phyloP scores from a whole-genome alignment of 2,113 vertebrate species.

The Pandion haliaetus region DNA sequence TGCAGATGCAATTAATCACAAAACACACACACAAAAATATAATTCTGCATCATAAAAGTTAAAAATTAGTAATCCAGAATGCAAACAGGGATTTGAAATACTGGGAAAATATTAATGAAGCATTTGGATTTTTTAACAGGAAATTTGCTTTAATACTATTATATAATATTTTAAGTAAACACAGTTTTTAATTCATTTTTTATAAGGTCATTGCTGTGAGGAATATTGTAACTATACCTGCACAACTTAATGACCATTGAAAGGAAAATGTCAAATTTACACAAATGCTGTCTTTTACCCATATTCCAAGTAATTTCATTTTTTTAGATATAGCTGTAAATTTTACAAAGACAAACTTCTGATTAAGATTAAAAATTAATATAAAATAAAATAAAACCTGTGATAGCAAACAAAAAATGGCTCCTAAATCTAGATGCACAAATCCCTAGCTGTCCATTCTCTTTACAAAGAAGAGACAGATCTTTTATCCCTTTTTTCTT shows the following conservation, averaged over 20 bases:
- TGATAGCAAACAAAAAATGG: not conserved
- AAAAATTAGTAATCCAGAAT: not conserved
- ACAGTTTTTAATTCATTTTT: not conserved
- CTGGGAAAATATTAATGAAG: not conserved
- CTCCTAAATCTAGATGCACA: not conserved
- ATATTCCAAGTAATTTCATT: not conserved
- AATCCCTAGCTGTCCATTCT: not conserved
- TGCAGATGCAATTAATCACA: not conserved
- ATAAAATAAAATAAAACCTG: not conserved
- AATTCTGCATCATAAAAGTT: not conserved
- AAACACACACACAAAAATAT: not conserved
- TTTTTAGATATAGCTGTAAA: not conserved
- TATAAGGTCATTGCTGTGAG: not conserved
- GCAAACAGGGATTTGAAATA: not conserved
- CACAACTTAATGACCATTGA: not conserved
- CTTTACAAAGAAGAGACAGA: not conserved
- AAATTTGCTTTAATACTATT: not conserved
- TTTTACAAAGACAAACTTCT: not conserved
- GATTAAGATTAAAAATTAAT: not conserved
- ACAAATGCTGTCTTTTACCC: not conserved
- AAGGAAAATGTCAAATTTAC: not conserved
- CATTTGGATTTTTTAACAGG: not conserved
- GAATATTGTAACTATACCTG: not conserved
- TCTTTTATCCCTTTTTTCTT: not conserved
- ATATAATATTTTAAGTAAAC: not conserved